These are phyloP conservation scores for Limnephilus lunatus DNA, from an alignment of 2,888 invertebrate species.

Conservation along the genomic window DNA sequence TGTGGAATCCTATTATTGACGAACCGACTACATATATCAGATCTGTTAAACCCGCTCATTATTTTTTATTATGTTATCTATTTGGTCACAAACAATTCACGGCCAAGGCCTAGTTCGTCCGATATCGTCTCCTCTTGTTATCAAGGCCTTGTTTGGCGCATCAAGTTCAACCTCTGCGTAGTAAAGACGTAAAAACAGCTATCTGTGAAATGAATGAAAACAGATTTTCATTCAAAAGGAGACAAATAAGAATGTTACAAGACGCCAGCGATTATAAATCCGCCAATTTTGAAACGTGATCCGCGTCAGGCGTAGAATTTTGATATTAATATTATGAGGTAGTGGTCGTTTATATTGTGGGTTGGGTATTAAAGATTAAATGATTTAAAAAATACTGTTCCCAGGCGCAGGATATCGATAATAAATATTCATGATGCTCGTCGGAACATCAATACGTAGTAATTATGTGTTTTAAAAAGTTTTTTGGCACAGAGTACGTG, in stretches of 20 bases:
- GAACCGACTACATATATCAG: not conserved
- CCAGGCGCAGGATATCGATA: not conserved
- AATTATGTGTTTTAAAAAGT: slow-evolving; percentile 27
- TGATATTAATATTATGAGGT: not conserved
- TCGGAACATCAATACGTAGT: not conserved
- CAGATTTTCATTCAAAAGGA: slow-evolving; percentile 16
- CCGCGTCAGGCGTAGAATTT: not conserved
- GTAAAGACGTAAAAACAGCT: slow-evolving; percentile 30
- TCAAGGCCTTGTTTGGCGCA: not conserved
- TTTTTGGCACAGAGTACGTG: slow-evolving; percentile 33
- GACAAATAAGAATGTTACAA: not conserved
- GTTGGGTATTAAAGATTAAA: not conserved
- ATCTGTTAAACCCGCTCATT: not conserved
- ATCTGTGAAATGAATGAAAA: slow-evolving; percentile 32
- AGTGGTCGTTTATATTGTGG: slow-evolving; percentile 26
- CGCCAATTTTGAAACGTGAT: slow-evolving; percentile 4
- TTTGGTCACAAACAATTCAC: not conserved
- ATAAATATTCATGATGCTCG: slow-evolving; percentile 34
- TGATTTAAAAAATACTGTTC: not conserved
- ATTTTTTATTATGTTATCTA: not conserved
- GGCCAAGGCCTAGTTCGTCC: not conserved
- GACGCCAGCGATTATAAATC: slow-evolving; percentile 10
- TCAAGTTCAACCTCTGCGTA: slow-evolving; percentile 17
- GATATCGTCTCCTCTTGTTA: not conserved
- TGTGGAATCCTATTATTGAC: not conserved